phyloP scores from a whole-genome alignment of 2,113 vertebrate species.

The Lates calcarifer region DNA sequence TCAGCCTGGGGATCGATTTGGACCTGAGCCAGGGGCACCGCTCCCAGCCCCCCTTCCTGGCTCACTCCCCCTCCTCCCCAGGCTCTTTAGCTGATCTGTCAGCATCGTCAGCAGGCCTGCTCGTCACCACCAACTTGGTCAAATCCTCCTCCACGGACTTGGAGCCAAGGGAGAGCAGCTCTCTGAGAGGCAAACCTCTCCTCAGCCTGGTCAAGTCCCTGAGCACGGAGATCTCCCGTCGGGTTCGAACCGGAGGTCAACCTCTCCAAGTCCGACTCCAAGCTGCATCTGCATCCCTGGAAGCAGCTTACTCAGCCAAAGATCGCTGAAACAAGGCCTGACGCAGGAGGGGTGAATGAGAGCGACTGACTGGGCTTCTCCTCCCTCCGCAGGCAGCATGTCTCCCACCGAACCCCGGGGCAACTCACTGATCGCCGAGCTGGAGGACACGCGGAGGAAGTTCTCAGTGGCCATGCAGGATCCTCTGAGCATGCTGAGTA shows the following conservation, averaged over 20 bases:
- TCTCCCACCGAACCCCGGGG: constrained; percentile 79
- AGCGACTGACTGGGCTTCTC: constrained; percentile 68
- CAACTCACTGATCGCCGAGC: constrained; percentile 83
- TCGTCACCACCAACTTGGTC: constrained; percentile 84
- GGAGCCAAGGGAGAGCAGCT: constrained; percentile 87
- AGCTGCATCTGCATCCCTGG: constrained; percentile 83
- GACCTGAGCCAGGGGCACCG: constrained; percentile 55
- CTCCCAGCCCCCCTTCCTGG: constrained; percentile 49
- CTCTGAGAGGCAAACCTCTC: constrained; percentile 78
- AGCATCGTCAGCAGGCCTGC: constrained; percentile 55
- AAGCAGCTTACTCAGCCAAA: constrained; percentile 80
- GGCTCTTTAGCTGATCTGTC: constrained; percentile 81
- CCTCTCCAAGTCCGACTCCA: constrained; percentile 85
- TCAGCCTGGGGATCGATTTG: constrained; percentile 64
- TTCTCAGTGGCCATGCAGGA: constrained; percentile 89
- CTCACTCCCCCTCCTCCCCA: constrained; percentile 72
- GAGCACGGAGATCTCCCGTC: constrained; percentile 83
- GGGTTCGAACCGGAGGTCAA: constrained; percentile 81
- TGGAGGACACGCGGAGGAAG: constrained; percentile 87
- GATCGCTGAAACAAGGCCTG: constrained; percentile 56
- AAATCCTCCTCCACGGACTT: constrained; percentile 93
- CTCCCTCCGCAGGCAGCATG: constrained; percentile 67
- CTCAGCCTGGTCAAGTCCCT: constrained; percentile 85
- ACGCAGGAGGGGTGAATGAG: constrained; percentile 46
- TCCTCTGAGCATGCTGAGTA: constrained; percentile 87